phyloP scores from a whole-genome alignment of 2,113 vertebrate species.

The Cygnus atratus region DNA sequence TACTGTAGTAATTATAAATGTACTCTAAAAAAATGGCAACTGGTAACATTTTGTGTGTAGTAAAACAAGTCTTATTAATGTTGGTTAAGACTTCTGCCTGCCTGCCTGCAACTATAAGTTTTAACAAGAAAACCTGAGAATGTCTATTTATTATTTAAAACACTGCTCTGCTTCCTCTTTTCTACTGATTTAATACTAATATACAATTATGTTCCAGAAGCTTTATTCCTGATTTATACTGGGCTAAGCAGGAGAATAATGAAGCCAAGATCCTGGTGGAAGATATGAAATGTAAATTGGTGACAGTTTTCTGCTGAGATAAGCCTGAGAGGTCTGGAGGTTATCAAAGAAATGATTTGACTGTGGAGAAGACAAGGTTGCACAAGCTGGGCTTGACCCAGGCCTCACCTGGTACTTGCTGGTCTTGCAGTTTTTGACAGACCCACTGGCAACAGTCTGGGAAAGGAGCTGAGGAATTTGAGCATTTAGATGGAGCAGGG shows the following conservation, averaged over 20 bases:
- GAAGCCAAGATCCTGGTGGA: not conserved
- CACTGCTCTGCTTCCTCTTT: not conserved
- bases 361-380: fast-evolving
- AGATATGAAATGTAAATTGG: not conserved
- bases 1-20: not conserved
- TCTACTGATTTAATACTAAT: not conserved
- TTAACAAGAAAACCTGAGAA: not conserved
- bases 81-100: not conserved
- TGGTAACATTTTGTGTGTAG: not conserved
- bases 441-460: not conserved
- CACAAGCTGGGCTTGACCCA: not conserved
- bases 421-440: not conserved
- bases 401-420: not conserved
- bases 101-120: not conserved
- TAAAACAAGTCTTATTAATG: not conserved
- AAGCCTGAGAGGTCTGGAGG: not conserved
- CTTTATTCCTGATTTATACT: not conserved
- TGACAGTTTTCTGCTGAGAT: not conserved
- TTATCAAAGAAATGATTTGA: not conserved
- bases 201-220: not conserved
- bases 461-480: not conserved
- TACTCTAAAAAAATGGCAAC: not conserved
- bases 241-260: not conserved
- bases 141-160: not conserved
- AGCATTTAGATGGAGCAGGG: not conserved